phyloP scores from a whole-genome alignment of 1,140 invertebrate species.

The Bombus superbus region DNA sequence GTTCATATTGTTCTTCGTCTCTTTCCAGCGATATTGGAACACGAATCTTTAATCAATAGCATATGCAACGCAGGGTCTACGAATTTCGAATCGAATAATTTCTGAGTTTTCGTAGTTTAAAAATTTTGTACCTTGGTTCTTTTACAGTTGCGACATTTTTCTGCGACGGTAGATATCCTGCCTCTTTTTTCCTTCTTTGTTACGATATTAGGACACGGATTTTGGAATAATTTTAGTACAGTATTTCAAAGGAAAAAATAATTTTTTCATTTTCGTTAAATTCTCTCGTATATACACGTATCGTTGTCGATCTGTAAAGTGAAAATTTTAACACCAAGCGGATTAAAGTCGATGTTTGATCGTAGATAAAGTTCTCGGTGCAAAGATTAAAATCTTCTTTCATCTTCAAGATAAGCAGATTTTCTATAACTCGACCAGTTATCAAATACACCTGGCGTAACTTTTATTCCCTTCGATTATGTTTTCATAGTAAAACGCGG shows the following conservation, averaged over 20 bases:
- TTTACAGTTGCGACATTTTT: background rate
- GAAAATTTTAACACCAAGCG: background rate
- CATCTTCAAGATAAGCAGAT: background rate
- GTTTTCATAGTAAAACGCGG: conserved; percentile 72
- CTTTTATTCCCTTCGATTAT: conserved; percentile 62
- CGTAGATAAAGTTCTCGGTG: background rate
- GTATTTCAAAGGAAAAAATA: background rate
- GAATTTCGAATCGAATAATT: background rate
- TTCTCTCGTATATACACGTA: background rate
- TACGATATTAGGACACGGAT: background rate
- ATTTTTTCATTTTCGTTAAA: background rate
- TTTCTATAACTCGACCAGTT: background rate
- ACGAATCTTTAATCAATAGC: background rate
- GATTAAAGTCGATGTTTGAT: background rate
- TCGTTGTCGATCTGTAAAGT: background rate
- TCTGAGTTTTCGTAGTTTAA: background rate
- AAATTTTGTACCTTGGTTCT: background rate
- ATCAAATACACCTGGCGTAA: background rate
- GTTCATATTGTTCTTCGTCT: background rate
- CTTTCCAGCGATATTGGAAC: background rate
- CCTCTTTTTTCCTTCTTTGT: background rate
- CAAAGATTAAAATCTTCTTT: background rate
- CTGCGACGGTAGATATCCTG: background rate
- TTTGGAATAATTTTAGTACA: too few species aligned
- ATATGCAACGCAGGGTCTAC: background rate